Base-by-base conservation (phyloP, 2,797 vertebrate species). In the Pelobates cultripes region DNA sequence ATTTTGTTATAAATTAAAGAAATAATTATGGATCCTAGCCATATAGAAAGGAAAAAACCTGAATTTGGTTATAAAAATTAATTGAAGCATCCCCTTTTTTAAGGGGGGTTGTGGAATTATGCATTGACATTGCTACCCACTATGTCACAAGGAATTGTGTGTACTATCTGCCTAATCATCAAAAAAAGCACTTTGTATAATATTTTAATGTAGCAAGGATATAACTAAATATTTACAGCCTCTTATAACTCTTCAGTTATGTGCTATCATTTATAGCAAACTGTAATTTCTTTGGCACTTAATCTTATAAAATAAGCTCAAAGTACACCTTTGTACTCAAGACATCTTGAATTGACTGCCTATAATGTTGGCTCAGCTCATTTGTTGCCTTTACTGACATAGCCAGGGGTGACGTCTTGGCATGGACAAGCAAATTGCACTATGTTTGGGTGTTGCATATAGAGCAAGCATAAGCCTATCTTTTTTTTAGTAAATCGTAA, bases 341-440 rank as follows among this genome's bases (percentile, higher is more conserved):
- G 28, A 73, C 41, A 55, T 80, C 67, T n/a, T 45, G 28, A 10
- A 17, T 47, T 78, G 69, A 28, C 68, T 70, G 55, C 73, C 3
- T 5, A 4, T 17, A 47, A 72, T 79, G 45, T 68, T 41, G 4
- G 55, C 66, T 74, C 13, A 68, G 72, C 51, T 75, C 63, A 75
- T 81, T 81, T 81, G 79, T 81, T 81, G 79, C 79, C 79, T 81
- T 28, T 81, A 75, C 66, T 61, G 66, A 60, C 79, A 70, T 70
- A 63, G 79, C 79, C 79, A 75, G 79, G 66, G 55, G 79, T 81
- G 79, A 81, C 75, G 79, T 69, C 79, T 70, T 70, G 79, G 73
- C 73, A 81, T 81, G 79, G 66, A 75, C 53, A 75, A 81, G 70
- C 64, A 75, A 51, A 81, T 75, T 81, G 79, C 79, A 81, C 79